Conservation (phyloP, 2,888 invertebrate genomes). For the Hoplodrina ambigua region DNA sequence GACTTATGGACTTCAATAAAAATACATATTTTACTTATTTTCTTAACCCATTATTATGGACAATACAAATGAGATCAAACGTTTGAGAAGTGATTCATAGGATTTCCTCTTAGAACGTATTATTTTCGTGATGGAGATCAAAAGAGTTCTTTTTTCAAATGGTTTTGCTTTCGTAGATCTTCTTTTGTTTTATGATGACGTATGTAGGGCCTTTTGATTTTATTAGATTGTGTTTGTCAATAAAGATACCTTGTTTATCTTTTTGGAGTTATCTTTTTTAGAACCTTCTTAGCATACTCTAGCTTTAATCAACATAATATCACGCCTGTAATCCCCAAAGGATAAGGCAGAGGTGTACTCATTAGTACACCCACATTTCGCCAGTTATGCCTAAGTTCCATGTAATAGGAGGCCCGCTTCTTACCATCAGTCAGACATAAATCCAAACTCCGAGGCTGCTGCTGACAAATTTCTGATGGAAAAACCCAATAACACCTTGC, state of each 20-base stretch:
- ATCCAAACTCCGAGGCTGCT: too few species aligned
- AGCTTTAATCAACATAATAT: too few species aligned
- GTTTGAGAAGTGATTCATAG: conserved; percentile 29
- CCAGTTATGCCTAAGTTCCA: too few species aligned
- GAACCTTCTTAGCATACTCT: too few species aligned
- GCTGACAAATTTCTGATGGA: too few species aligned
- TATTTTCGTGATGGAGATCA: conserved; percentile 36
- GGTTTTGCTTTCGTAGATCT: conserved; percentile 23
- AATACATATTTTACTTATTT: conserved; percentile 7
- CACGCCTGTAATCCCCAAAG: too few species aligned
- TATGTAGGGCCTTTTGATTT: not conserved
- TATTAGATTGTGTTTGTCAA: not conserved
- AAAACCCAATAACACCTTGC: too few species aligned
- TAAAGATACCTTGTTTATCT: not conserved
- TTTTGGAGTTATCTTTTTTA: not conserved
- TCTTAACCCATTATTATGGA: conserved; percentile 18
- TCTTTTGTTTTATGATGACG: conserved; percentile 26
- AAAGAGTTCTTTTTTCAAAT: conserved; percentile 27
- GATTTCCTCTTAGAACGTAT: conserved; percentile 20
- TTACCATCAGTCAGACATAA: too few species aligned
- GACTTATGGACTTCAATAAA: conserved; percentile 10
- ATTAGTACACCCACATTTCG: too few species aligned
- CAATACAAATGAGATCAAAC: conserved; percentile 46
- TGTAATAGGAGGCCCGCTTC: too few species aligned
- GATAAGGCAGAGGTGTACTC: too few species aligned